Evolutionary conservation across 1,140 invertebrate species (phyloP).

Genomic region (Papilio polyxenes): DNA sequence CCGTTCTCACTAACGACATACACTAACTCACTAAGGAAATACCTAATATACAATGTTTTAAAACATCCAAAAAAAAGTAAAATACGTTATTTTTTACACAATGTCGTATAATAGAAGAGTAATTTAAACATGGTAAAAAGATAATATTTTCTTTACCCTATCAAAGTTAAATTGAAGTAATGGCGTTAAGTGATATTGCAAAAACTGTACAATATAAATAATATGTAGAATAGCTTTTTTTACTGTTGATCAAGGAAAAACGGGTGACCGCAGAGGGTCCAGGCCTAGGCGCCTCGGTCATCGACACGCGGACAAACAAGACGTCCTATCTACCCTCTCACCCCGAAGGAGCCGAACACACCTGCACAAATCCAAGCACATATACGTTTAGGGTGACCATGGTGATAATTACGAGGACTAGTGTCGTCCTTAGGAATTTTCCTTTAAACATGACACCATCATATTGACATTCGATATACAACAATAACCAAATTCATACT

Average conservation of each 20-base stretch:
- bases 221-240: not conserved
- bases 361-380: slow-evolving; percentile 38
- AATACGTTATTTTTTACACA: too few species aligned
- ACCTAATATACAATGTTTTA: too few species aligned
- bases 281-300: slow-evolving; percentile 26
- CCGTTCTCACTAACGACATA: too few species aligned
- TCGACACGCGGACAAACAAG: slow-evolving; percentile 35
- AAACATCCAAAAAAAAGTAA: too few species aligned
- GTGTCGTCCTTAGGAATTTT: not conserved
- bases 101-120: not conserved
- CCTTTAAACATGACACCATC: not conserved
- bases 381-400: not conserved
- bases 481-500: too few species aligned
- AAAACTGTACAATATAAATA: not conserved
- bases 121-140: not conserved
- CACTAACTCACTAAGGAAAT: too few species aligned
- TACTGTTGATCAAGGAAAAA: slow-evolving; percentile 19
- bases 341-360: slow-evolving; percentile 33
- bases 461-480: too few species aligned
- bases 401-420: not conserved
- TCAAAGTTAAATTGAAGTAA: not conserved
- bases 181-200: not conserved
- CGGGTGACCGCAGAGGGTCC: slow-evolving; percentile 11
- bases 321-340: slow-evolving; percentile 37
- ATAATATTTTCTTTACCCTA: not conserved